Conservation (phyloP, 2,113 vertebrate genomes). For the Limanda limanda region DNA sequence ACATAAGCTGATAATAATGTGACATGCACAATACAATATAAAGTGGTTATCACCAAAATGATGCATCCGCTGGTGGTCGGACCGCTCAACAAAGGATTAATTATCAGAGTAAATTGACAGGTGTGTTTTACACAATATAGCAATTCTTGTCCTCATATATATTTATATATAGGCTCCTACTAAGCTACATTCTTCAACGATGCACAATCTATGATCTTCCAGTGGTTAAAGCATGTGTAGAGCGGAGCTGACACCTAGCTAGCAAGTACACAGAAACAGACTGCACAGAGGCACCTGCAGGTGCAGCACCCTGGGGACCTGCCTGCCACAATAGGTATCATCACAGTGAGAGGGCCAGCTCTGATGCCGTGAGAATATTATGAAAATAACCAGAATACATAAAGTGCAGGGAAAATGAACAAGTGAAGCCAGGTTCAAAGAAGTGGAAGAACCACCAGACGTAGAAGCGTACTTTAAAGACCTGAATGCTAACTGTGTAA, state of each 20-base stretch:
- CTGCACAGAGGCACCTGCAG: conserved; percentile 52
- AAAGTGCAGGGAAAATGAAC: conserved; percentile 3
- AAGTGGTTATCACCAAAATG: conserved; percentile 37
- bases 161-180: background rate
- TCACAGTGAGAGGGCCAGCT: conserved; percentile 42
- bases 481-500: background rate
- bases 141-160: background rate
- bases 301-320: conserved; percentile 48
- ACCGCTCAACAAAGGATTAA: conserved; percentile 24
- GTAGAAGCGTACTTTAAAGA: conserved; percentile 2
- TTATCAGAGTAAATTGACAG: conserved; percentile 15
- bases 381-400: conserved; percentile 42
- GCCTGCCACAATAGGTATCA: conserved; percentile 53
- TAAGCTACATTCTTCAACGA: background rate
- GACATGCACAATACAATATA: conserved; percentile 37
- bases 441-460: background rate
- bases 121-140: conserved; percentile 26
- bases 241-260: conserved; percentile 50
- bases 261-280: conserved; percentile 46
- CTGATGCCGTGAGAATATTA: conserved; percentile 37
- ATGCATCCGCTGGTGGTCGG: conserved; percentile 10
- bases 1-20: conserved; percentile 52
- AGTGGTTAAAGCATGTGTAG: conserved; percentile 19
- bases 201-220: conserved; percentile 23
- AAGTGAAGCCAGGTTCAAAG: background rate